Conservation (phyloP, 2,888 invertebrate genomes). For the Lithophane ornitopus region DNA sequence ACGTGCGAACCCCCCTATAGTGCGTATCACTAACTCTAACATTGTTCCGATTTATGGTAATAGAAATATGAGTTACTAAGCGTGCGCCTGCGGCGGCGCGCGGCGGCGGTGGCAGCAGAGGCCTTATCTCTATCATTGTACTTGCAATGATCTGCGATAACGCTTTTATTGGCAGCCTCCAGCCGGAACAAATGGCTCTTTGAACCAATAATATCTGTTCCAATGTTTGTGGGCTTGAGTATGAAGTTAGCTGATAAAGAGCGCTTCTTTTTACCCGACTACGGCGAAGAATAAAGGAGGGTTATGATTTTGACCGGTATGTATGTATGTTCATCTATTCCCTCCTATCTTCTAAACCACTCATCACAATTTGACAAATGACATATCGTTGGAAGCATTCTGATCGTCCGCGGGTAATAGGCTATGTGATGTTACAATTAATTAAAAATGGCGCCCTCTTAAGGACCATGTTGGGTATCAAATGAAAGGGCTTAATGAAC, state of each 20-base stretch:
- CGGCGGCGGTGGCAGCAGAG: constrained; percentile 64
- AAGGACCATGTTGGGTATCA: too few relatives aligned
- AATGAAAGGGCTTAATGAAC: too few relatives aligned
- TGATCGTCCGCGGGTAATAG: too few relatives aligned
- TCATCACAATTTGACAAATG: too few relatives aligned
- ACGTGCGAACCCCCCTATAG: constrained; percentile 62
- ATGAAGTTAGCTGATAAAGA: constrained; percentile 29
- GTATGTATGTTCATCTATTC: too few relatives aligned
- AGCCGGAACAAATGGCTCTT: constrained; percentile 70
- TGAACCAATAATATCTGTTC: constrained; percentile 68
- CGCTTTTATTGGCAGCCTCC: constrained; percentile 79
- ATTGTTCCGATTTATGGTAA: constrained; percentile 79
- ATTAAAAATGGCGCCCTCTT: too few relatives aligned
- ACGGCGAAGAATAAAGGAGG: too few relatives aligned
- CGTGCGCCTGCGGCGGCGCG: constrained; percentile 71
- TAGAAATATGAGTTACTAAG: constrained; percentile 84
- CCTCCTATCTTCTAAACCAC: too few relatives aligned
- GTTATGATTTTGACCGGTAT: too few relatives aligned
- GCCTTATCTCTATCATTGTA: constrained; percentile 78
- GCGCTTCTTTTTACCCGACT: constrained; percentile 36
- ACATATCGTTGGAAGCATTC: too few relatives aligned
- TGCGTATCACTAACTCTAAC: constrained; percentile 70
- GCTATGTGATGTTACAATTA: too few relatives aligned
- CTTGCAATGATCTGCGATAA: constrained; percentile 80
- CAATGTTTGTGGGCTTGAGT: constrained; percentile 40